Evolutionary conservation across 2,113 vertebrate species (phyloP), one percentile per base, ranked within the genome.

Genomic region (Pangasianodon gigas): DNA sequence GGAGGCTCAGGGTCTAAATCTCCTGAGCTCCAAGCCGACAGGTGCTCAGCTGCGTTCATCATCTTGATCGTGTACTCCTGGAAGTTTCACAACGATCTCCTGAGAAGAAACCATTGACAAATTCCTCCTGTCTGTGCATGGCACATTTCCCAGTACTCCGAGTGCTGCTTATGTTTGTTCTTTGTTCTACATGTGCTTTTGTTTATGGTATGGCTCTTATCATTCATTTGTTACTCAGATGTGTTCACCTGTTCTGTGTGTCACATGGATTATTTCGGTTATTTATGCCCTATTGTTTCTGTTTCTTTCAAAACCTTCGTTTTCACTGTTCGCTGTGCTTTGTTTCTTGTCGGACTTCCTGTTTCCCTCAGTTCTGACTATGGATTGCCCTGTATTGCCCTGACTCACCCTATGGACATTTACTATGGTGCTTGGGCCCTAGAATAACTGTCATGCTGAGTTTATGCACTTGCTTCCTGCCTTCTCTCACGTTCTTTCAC

Each of bases 101-200:
- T 46, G 48, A 80, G 48, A 58, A 83, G 54, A 84, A 84, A 29
- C 24, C 24, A 0, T 62, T 62, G 4, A 29, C 16, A 62, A 7
- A 84, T 62, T 84, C 41, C 37, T 84, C 10, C 56, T 44, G 37
- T 60, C 10, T 60, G 54, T 29, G 54, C 24, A 4, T 60, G 51
- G n/a, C 37, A 84, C 1, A 10, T 84, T 84, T 84, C 79, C 29
- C 10, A 84, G n/a, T 58, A 44, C 24, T 84, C 58, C 37, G 11
- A 84, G 21, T 62, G 16, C 56, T 29, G 52, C 54, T 13, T 37
- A 9, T 54, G 51, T 82, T 82, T 32, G 6, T 32, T 54, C 2
- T 83, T 84, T 62, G 80, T 82, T 56, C 3, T 83, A 16, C 29
- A 82, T 82, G 32, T 60, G 32, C 32, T 84, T 84, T 60, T 83